These are phyloP conservation scores for Lamellibrachia satsuma DNA, from an alignment of 2,888 invertebrate species.

Conservation along the genomic window DNA sequence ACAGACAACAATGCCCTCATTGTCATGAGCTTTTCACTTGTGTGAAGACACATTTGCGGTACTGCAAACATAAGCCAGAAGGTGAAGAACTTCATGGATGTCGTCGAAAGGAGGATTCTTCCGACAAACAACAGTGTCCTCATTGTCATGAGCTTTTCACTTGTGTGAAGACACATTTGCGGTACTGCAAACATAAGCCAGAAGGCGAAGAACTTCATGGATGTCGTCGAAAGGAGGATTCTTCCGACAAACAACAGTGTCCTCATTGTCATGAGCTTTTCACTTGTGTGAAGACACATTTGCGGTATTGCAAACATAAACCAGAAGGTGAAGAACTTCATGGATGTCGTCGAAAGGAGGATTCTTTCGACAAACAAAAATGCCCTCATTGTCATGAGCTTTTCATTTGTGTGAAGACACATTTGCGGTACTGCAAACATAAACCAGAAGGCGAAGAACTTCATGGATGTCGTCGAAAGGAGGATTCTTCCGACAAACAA, in stretches of 20 bases:
- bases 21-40: too few relatives aligned
- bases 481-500: neutral
- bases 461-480: neutral
- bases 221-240: too few relatives aligned
- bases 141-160: too few relatives aligned
- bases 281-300: neutral
- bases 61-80: too few relatives aligned
- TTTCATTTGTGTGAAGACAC: neutral
- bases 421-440: neutral
- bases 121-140: too few relatives aligned
- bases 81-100: too few relatives aligned
- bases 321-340: neutral
- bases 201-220: too few relatives aligned
- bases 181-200: too few relatives aligned
- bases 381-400: neutral
- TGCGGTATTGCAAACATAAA: neutral
- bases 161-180: too few relatives aligned
- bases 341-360: neutral
- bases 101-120: too few relatives aligned
- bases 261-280: neutral
- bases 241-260: neutral
- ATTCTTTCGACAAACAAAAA: neutral
- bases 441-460: neutral
- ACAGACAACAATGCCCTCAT: too few relatives aligned
- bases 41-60: too few relatives aligned